Evolutionary conservation across 2,113 vertebrate species (phyloP).

Genomic region (Notarius lentiginosus): DNA sequence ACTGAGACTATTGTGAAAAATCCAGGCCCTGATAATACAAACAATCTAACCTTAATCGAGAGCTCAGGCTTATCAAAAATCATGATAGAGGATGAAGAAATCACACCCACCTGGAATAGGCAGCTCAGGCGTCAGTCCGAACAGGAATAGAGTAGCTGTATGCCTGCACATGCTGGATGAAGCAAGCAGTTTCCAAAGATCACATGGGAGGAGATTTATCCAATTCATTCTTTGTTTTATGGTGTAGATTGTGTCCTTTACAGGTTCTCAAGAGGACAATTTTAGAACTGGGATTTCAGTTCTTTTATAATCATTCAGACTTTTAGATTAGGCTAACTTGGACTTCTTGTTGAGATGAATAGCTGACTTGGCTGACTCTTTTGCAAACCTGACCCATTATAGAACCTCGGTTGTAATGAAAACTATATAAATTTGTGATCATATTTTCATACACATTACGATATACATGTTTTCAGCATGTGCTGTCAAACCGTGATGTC

Average conservation of each 20-base stretch:
- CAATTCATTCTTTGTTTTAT: slow-evolving; percentile 9
- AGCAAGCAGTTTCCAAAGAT: slow-evolving; percentile 57
- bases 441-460: background rate
- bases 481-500: background rate
- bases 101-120: slow-evolving; percentile 28
- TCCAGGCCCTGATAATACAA: background rate
- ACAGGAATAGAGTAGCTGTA: background rate
- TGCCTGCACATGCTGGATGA: slow-evolving; percentile 5
- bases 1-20: background rate
- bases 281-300: background rate
- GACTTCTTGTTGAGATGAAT: background rate
- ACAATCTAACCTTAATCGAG: background rate
- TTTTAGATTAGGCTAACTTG: background rate
- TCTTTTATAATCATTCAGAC: background rate
- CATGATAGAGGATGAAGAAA: background rate
- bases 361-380: background rate
- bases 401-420: background rate
- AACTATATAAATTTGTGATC: background rate
- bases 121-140: slow-evolving; percentile 21
- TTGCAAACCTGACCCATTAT: background rate
- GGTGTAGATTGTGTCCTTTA: background rate
- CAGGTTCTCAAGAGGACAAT: background rate
- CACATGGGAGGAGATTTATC: slow-evolving; percentile 64
- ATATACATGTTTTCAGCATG: background rate
- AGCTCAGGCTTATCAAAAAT: background rate